Percentiles rank a stretch among this genome's conserved stretches.
Conservation (phyloP, 2,888 invertebrate genomes). For the Druceiella hillmani region DNA sequence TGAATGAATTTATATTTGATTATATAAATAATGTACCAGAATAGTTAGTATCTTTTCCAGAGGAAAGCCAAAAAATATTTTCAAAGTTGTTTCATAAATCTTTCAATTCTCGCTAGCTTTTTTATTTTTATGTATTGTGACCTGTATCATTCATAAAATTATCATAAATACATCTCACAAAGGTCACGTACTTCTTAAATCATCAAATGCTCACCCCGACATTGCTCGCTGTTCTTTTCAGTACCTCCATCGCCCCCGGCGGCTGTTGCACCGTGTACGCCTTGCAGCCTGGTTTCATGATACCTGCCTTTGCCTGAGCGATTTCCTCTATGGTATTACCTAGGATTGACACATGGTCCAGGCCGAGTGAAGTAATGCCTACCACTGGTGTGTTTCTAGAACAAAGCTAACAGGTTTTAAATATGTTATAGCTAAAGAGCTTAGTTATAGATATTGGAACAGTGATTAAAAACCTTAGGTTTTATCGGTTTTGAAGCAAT, state of each 20-base stretch:
- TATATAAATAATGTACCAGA: too few relatives aligned
- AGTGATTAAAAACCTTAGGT: too few relatives aligned
- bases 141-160: not conserved
- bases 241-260: constrained; percentile 57
- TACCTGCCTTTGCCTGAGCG: constrained; percentile 93
- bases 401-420: constrained; percentile 16
- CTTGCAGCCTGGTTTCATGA: constrained; percentile 72
- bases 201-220: constrained; percentile 49
- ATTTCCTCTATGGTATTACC: constrained; percentile 83
- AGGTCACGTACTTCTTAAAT: too few relatives aligned
- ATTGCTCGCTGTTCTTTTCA: constrained; percentile 58
- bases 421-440: too few relatives aligned
- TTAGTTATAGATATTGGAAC: too few relatives aligned
- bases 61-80: too few relatives aligned
- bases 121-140: constrained; percentile 10
- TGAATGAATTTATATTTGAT: too few relatives aligned
- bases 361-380: constrained; percentile 85
- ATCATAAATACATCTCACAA: constrained; percentile 3
- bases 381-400: constrained; percentile 75
- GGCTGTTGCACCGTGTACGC: constrained; percentile 70
- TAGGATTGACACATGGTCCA: constrained; percentile 81
- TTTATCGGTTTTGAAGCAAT: too few relatives aligned
- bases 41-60: too few relatives aligned
- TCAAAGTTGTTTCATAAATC: too few relatives aligned
- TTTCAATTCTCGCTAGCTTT: too few relatives aligned